phyloP scores from a whole-genome alignment of 2,797 vertebrate species.

The Delichon dasypus region DNA sequence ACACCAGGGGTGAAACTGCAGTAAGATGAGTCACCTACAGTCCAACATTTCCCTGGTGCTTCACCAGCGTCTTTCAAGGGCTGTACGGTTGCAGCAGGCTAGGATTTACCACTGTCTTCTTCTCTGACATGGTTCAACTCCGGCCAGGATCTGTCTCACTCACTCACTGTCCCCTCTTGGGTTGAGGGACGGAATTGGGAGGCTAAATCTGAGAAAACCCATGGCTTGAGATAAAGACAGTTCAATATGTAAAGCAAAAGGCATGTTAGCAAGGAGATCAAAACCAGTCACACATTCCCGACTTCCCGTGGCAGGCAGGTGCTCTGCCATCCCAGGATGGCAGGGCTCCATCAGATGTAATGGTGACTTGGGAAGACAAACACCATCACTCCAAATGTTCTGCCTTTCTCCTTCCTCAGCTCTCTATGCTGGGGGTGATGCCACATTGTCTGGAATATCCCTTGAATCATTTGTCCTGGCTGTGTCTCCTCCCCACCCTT shows the following conservation, averaged over 20 bases:
- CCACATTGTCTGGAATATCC: neutral
- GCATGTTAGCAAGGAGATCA: neutral
- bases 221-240: neutral
- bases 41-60: neutral
- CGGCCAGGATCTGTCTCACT: neutral
- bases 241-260: neutral
- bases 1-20: neutral
- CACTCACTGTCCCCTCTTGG: neutral
- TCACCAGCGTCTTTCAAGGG: neutral
- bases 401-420: neutral
- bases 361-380: neutral
- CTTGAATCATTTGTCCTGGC: neutral
- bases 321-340: neutral
- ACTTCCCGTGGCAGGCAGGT: neutral
- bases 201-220: neutral
- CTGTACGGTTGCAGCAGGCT: neutral
- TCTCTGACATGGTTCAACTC: neutral
- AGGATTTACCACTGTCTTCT: neutral
- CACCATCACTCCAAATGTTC: neutral
- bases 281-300: neutral
- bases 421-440: neutral
- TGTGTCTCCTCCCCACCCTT: too few species aligned
- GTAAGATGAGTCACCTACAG: neutral
- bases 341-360: neutral
- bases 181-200: neutral